Conservation (phyloP, 1,140 invertebrate genomes). For the Amphibalanus amphitrite region DNA sequence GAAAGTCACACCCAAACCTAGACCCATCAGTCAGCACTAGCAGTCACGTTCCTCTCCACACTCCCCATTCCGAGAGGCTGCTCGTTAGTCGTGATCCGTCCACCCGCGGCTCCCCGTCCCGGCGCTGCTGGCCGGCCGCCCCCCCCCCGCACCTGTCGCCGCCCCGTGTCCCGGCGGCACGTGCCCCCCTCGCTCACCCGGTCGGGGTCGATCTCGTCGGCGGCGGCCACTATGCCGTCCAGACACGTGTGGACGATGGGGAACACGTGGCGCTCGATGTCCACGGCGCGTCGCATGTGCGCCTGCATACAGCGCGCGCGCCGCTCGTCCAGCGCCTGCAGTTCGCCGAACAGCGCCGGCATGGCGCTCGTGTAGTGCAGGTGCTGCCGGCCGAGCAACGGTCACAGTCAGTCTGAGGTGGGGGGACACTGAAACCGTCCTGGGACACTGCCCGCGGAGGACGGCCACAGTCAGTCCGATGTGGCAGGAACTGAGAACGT, state of each 20-base stretch:
- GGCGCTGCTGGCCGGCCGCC: no score
- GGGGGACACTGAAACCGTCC: no score
- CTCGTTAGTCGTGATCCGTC: no score
- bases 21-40: no score
- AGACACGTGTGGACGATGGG: slow-evolving; percentile 91
- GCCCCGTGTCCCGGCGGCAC: no score
- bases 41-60: no score
- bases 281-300: slow-evolving; percentile 72
- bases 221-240: slow-evolving; percentile 79
- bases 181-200: slow-evolving; percentile 38
- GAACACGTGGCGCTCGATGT: slow-evolving; percentile 79
- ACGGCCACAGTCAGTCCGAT: neutral
- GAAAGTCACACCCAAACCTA: no score
- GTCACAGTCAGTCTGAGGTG: neutral
- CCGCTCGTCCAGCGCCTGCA: slow-evolving; percentile 86
- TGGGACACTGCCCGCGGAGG: neutral
- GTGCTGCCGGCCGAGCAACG: slow-evolving; percentile 27
- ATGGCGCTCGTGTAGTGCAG: slow-evolving; percentile 66
- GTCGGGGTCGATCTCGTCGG: slow-evolving; percentile 75
- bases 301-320: slow-evolving; percentile 79
- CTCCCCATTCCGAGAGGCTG: no score
- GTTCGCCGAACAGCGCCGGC: slow-evolving; percentile 66
- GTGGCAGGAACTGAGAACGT: no score
- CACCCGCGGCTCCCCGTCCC: no score
- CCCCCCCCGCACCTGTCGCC: no score